Evolutionary conservation across 2,797 vertebrate genomes (phyloP).

Genomic region (Falco naumanni): DNA sequence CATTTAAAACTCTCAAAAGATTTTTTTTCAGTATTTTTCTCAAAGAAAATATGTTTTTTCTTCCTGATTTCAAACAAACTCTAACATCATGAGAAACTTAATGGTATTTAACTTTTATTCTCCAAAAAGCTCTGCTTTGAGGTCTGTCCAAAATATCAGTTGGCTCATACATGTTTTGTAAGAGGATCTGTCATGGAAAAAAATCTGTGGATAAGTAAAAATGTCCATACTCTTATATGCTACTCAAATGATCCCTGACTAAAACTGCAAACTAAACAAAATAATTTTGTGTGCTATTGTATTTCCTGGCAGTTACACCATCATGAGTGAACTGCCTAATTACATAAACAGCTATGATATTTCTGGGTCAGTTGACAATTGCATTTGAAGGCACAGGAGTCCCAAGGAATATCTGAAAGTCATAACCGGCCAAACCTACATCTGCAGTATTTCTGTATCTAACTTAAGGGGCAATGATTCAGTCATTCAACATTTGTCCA

Average conservation of each 20-base stretch:
- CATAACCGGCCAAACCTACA: constrained; percentile 26
- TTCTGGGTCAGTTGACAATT: constrained; percentile 27
- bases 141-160: background rate
- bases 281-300: background rate
- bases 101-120: background rate
- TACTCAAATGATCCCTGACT: background rate
- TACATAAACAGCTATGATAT: constrained; percentile 23
- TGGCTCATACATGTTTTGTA: background rate
- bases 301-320: background rate
- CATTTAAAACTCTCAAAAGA: background rate
- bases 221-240: background rate
- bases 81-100: background rate
- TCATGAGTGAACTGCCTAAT: background rate
- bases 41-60: background rate
- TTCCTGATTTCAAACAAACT: background rate
- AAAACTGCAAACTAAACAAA: constrained; percentile 2
- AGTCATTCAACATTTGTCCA: constrained; percentile 56
- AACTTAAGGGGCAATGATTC: constrained; percentile 55
- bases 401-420: constrained; percentile 50
- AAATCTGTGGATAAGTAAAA: background rate
- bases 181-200: background rate
- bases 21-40: background rate
- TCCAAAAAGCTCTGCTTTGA: background rate
- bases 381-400: constrained; percentile 25
- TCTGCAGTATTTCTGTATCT: constrained; percentile 60